These are phyloP conservation scores for Mustelus asterias DNA, from an alignment of 2,113 vertebrate genomes.

Conservation along the genomic window DNA sequence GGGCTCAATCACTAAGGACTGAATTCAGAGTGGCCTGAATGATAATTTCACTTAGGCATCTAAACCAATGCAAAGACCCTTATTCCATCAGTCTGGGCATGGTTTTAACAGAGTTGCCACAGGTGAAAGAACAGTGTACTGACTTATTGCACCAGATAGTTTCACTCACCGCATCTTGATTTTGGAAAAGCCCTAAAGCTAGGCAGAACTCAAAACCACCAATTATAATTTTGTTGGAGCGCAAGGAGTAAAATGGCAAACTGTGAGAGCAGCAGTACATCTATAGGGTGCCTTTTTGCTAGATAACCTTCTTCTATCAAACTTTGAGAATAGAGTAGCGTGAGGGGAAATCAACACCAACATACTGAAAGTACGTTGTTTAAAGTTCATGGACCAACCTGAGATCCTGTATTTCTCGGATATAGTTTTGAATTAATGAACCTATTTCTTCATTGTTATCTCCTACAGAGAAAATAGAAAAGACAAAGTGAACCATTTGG, in stretches of 20 bases:
- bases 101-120: not conserved
- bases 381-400: slow-evolving; percentile 50
- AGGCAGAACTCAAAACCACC: too few relatives aligned
- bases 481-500: not conserved
- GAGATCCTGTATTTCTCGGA: slow-evolving; percentile 87
- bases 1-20: not conserved
- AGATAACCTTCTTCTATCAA: not conserved
- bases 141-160: not conserved
- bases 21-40: not conserved
- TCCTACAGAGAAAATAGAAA: slow-evolving; percentile 53
- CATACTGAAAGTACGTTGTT: not conserved
- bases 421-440: slow-evolving; percentile 87
- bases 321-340: not conserved
- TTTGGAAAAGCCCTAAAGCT: not conserved
- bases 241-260: not conserved
- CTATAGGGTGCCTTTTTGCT: not conserved
- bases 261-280: not conserved
- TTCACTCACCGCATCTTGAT: not conserved
- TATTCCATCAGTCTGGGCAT: not conserved
- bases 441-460: slow-evolving; percentile 86
- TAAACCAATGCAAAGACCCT: not conserved
- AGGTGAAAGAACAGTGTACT: not conserved
- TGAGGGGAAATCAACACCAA: not conserved
- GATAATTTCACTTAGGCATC: not conserved
- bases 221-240: not conserved